phyloP scores from a whole-genome alignment of 1,140 invertebrate species.

The Pentalonia nigronervosa region DNA sequence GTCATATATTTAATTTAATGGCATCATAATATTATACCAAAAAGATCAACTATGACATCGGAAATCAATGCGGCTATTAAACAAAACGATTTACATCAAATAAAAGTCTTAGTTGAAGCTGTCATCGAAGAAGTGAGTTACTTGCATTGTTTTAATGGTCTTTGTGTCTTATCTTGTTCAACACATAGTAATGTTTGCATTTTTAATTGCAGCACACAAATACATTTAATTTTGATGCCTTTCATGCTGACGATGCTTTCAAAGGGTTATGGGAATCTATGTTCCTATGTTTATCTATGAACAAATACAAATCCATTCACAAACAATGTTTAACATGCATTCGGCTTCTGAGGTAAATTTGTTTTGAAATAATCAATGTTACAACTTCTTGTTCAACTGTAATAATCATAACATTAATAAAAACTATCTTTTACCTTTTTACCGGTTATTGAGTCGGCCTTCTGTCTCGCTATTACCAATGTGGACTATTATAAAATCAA shows the following conservation, averaged over 20 bases:
- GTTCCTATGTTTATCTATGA: conserved; percentile 66
- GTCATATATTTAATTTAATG: neutral
- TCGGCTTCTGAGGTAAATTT: conserved; percentile 68
- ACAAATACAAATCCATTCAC: conserved; percentile 64
- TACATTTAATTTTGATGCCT: conserved; percentile 66
- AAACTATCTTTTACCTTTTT: neutral
- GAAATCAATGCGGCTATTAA: conserved; percentile 37
- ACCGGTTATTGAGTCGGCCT: neutral
- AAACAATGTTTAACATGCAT: conserved; percentile 67
- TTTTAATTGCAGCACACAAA: conserved; percentile 65
- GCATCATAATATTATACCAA: neutral
- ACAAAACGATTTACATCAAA: conserved; percentile 34
- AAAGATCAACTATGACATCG: neutral
- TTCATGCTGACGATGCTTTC: conserved; percentile 66
- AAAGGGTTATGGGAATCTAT: conserved; percentile 68
- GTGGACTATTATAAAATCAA: neutral
- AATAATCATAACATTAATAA: too few relatives aligned
- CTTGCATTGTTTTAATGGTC: neutral
- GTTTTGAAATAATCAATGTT: neutral
- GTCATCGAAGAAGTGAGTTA: conserved; percentile 32
- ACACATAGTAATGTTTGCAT: neutral
- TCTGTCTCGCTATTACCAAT: neutral
- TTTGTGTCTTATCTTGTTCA: neutral
- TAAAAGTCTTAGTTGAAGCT: conserved; percentile 6
- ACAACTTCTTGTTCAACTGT: neutral